Evolutionary conservation across 2,888 invertebrate species (phyloP).

Genomic region (Cheilosia grossa): DNA sequence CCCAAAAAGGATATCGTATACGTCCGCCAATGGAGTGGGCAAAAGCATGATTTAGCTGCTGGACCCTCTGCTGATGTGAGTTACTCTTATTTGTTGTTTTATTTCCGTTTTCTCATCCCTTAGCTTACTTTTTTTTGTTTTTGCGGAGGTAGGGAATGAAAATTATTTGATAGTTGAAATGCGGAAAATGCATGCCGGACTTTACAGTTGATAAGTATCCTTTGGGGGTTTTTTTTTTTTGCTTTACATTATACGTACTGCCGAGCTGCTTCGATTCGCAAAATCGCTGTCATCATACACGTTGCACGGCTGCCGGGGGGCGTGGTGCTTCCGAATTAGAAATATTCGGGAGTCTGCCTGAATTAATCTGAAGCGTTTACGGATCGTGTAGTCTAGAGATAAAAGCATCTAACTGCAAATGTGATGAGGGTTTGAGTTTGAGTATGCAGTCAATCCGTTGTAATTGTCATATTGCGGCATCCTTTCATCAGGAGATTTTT

Average conservation of each 20-base stretch:
- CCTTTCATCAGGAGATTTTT: slow-evolving; percentile 65
- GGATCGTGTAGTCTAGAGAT: slow-evolving; percentile 50
- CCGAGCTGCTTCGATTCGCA: neutral
- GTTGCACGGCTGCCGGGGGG: slow-evolving; percentile 9
- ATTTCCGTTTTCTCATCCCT: slow-evolving; percentile 24
- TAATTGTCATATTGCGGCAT: slow-evolving; percentile 73
- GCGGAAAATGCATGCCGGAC: slow-evolving; percentile 65
- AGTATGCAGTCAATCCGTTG: slow-evolving; percentile 69
- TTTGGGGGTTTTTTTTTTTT: slow-evolving; percentile 62
- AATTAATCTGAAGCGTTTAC: slow-evolving; percentile 70
- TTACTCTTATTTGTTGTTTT: slow-evolving; percentile 63
- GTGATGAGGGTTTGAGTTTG: slow-evolving; percentile 32
- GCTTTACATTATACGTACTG: neutral
- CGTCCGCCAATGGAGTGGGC: neutral
- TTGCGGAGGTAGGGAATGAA: slow-evolving; percentile 26
- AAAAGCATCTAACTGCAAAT: slow-evolving; percentile 15
- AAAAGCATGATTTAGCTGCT: slow-evolving; percentile 44
- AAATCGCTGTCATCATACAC: slow-evolving; percentile 65
- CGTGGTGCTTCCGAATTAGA: slow-evolving; percentile 48
- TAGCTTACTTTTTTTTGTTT: slow-evolving; percentile 26
- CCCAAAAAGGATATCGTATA: slow-evolving; percentile 55
- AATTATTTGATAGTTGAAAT: slow-evolving; percentile 72
- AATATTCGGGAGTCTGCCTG: slow-evolving; percentile 64
- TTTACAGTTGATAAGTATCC: slow-evolving; percentile 71
- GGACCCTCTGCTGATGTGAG: slow-evolving; percentile 68